These are phyloP conservation scores for Rhagonycha lutea DNA, from an alignment of 2,888 invertebrate genomes.

Conservation along the genomic window DNA sequence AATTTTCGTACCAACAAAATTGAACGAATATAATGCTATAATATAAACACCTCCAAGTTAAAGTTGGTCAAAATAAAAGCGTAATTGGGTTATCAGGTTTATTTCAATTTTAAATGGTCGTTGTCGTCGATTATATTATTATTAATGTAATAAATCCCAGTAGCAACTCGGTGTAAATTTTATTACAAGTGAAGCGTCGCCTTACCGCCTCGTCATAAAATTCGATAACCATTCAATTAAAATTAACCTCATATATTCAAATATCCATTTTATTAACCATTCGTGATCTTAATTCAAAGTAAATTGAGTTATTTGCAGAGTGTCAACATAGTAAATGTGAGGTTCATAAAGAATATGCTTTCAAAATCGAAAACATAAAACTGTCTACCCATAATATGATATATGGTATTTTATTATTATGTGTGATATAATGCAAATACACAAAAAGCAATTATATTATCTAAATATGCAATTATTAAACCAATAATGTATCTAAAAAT, in stretches of 20 bases:
- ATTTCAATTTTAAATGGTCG: not conserved
- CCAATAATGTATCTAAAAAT: no score
- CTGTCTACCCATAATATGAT: not conserved
- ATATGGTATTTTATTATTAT: not conserved
- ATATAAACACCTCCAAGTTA: not conserved
- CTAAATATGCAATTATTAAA: no score
- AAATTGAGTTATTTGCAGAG: not conserved
- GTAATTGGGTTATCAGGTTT: not conserved
- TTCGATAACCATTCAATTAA: not conserved
- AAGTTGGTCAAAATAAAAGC: not conserved
- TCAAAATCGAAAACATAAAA: not conserved
- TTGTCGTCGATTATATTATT: no score
- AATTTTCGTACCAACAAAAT: not conserved
- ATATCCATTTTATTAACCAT: not conserved
- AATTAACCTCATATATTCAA: not conserved
- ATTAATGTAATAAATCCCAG: not conserved
- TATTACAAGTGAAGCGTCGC: not conserved
- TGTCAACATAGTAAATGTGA: not conserved
- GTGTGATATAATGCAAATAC: not conserved
- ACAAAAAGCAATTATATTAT: not conserved
- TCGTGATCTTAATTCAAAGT: not conserved
- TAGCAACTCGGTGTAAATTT: not conserved
- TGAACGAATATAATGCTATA: not conserved
- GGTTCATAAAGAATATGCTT: not conserved
- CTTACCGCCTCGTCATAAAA: not conserved